phyloP scores from a whole-genome alignment of 2,797 vertebrate genomes.

The Protonibea diacanthus region DNA sequence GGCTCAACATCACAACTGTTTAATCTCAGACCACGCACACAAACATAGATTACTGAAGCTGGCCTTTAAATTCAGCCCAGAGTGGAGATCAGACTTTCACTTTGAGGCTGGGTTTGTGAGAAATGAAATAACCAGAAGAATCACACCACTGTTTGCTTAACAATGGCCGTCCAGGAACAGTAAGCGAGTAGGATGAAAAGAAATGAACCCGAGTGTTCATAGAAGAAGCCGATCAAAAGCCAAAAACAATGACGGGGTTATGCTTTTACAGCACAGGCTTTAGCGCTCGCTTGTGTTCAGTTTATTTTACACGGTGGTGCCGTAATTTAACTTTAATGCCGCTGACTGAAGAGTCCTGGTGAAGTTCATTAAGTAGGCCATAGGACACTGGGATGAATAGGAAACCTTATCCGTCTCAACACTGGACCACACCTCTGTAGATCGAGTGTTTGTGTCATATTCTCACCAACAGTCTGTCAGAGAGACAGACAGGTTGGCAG shows the following conservation, averaged over 20 bases:
- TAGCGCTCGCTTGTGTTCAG: not conserved
- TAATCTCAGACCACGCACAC: conserved; percentile 66
- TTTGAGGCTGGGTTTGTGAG: conserved; percentile 30
- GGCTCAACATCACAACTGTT: conserved; percentile 33
- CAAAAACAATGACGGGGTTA: not conserved
- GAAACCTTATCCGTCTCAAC: conserved; percentile 73
- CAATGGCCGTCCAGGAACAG: conserved; percentile 34
- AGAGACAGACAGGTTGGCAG: not conserved
- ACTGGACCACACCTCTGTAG: conserved; percentile 75
- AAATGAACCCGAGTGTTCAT: not conserved
- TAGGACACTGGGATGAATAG: conserved; percentile 72
- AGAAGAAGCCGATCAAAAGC: not conserved
- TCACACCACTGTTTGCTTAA: conserved; percentile 28
- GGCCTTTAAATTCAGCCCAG: conserved; percentile 11
- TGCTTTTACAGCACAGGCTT: not conserved
- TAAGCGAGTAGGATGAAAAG: conserved; percentile 12
- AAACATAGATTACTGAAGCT: conserved; percentile 24
- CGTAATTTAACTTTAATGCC: not conserved
- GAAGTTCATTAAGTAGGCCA: conserved; percentile 63
- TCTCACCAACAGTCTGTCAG: conserved; percentile 27
- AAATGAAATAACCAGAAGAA: conserved; percentile 24
- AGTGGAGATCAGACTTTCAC: conserved; percentile 22
- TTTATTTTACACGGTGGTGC: not conserved
- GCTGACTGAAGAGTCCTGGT: conserved; percentile 15
- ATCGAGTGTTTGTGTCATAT: conserved; percentile 68